These are phyloP conservation scores for Subacronicta megacephala DNA, from an alignment of 2,888 invertebrate species.

Conservation along the genomic window DNA sequence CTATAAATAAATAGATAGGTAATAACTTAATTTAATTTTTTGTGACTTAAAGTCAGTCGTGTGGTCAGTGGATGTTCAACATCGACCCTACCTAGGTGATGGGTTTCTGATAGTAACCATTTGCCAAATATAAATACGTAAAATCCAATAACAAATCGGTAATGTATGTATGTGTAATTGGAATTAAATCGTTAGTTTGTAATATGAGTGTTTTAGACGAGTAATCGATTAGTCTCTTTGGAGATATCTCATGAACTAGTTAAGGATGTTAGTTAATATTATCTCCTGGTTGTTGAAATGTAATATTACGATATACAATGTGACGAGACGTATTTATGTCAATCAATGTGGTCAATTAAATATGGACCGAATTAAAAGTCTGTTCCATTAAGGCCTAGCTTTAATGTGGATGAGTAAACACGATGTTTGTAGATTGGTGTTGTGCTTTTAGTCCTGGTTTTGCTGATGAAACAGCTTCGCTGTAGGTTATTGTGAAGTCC, in stretches of 20 bases:
- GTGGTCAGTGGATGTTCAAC: slow-evolving; percentile 73
- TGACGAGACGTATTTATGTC: slow-evolving; percentile 75
- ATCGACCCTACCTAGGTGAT: slow-evolving; percentile 71
- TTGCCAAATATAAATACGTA: slow-evolving; percentile 87
- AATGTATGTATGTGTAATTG: slow-evolving; percentile 59
- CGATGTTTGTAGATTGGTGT: slow-evolving; percentile 60
- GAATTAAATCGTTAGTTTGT: slow-evolving; percentile 64
- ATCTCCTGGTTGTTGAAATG: slow-evolving; percentile 86
- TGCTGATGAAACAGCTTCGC: slow-evolving; percentile 44
- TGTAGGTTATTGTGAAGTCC: slow-evolving; percentile 14
- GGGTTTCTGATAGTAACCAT: slow-evolving; percentile 74
- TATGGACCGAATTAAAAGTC: slow-evolving; percentile 77
- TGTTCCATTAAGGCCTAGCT: slow-evolving; percentile 76
- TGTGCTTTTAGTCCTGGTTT: slow-evolving; percentile 71
- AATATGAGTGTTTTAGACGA: slow-evolving; percentile 75
- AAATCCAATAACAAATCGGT: slow-evolving; percentile 69
- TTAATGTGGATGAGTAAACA: slow-evolving; percentile 68
- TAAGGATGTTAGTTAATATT: slow-evolving; percentile 80
- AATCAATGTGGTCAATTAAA: slow-evolving; percentile 86
- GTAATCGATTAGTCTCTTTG: slow-evolving; percentile 69
- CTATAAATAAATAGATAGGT: slow-evolving; percentile 73
- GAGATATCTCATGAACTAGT: slow-evolving; percentile 82
- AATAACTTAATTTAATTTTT: slow-evolving; percentile 65
- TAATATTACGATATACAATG: slow-evolving; percentile 71
- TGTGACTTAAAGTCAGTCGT: slow-evolving; percentile 81